Base-by-base conservation (phyloP, 2,113 vertebrate species). In the Prolemur simus region DNA sequence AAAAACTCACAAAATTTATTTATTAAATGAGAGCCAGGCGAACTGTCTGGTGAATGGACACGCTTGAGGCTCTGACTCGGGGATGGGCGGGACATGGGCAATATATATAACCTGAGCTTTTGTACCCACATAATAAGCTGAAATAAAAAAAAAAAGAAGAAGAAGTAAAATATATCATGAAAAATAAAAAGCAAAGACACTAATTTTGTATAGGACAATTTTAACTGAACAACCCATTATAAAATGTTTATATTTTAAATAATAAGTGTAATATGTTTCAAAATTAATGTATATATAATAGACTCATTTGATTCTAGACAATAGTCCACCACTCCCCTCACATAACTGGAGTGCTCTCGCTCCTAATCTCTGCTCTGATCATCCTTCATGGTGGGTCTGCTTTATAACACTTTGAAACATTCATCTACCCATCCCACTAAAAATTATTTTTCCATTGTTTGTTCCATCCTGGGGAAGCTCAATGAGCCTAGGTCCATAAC, bases 131-230 rank as follows among this genome's bases (percentile, higher is more conserved):
- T n/a, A n/a, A n/a, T n/a, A n/a, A n/a, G n/a, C n/a, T n/a, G n/a
- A n/a, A n/a, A n/a, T n/a, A n/a, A n/a, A n/a, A n/a, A n/a, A n/a
- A n/a, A n/a, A n/a, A n/a, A n/a, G n/a, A n/a, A n/a, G n/a, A n/a
- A 92, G 18, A 76, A 89, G 92, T 89, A n/a, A 93, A 85, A 89
- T 81, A 69, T 27, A 42, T 76, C 18, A 83, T 37, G 11, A 91
- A 89, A 60, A 9, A 87, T 2, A 25, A 77, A 92, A 81, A 76
- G 21, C 45, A 80, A 91, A 85, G 18, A 83, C 3, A 47, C 58
- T 58, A 83, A 73, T 87, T 69, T 83, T 84, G 18, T 15, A 37
- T 25, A 81, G 27, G 32, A 37, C 20, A 76, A 56, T 56, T 93
- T 84, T 92, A 93, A 78, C 54, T 71, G 17, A 85, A 29, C 0